Evolutionary conservation across 2,113 vertebrate species (phyloP).

Genomic region (Cochlearius cochlearius): DNA sequence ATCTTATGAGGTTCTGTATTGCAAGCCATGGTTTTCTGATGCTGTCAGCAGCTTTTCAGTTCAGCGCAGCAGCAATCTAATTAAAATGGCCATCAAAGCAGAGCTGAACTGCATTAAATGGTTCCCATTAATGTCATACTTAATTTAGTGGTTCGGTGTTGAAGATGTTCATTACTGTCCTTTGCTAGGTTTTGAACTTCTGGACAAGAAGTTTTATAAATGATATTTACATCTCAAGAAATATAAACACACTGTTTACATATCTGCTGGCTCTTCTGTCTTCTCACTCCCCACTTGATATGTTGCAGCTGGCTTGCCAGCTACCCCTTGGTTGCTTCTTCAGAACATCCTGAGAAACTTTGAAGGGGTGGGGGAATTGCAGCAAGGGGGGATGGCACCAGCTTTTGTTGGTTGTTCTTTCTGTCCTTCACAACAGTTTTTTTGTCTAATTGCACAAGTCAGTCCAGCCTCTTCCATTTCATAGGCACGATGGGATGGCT

Average conservation of each 20-base stretch:
- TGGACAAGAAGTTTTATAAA: constrained; percentile 32
- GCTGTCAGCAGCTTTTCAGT: constrained; percentile 55
- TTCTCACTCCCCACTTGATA: not conserved
- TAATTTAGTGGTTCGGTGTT: constrained; percentile 57
- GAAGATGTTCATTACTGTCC: constrained; percentile 54
- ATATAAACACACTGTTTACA: not conserved
- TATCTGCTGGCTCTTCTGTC: not conserved
- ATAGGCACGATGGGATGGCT: fast-evolving
- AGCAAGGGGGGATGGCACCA: not conserved
- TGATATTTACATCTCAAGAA: constrained; percentile 36
- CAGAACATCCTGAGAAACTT: not conserved
- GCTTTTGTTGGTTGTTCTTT: not conserved
- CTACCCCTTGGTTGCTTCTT: not conserved
- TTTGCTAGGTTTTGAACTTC: constrained; percentile 32
- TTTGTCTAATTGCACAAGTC: not conserved
- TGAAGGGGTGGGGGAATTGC: not conserved
- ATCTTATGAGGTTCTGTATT: not conserved
- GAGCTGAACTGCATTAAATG: constrained; percentile 50
- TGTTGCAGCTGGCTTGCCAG: not conserved
- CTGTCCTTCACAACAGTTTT: not conserved
- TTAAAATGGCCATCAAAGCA: constrained; percentile 71
- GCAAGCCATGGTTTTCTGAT: constrained; percentile 33
- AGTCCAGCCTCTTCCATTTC: not conserved
- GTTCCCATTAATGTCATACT: constrained; percentile 69
- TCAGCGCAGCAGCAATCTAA: constrained; percentile 56